phyloP scores from a whole-genome alignment of 1,140 invertebrate species.

The Capitella teleta region DNA sequence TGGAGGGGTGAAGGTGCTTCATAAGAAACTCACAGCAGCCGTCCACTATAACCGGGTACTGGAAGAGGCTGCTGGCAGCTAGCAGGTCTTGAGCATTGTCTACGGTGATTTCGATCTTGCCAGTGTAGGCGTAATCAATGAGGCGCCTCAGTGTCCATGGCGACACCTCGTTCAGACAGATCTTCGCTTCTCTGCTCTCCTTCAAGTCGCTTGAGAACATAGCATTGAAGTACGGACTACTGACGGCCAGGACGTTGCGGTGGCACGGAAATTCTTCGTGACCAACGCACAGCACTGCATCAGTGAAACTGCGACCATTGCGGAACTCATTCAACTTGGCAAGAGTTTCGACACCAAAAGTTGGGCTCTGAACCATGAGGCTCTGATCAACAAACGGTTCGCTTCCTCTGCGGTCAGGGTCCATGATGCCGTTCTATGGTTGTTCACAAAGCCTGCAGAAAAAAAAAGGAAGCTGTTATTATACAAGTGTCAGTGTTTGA shows the following conservation, averaged over 20 bases:
- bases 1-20: conserved; percentile 38
- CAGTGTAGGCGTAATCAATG: conserved; percentile 41
- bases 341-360: conserved; percentile 27
- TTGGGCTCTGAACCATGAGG: conserved; percentile 20
- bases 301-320: conserved; percentile 27
- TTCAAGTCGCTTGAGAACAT: conserved; percentile 44
- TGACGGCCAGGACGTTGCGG: conserved; percentile 38
- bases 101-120: conserved; percentile 36
- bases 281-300: conserved; percentile 34
- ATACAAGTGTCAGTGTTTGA: no score
- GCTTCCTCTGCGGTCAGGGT: conserved; percentile 15
- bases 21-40: conserved; percentile 37
- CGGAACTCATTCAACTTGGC: conserved; percentile 28
- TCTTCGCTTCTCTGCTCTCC: conserved; percentile 35
- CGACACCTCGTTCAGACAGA: conserved; percentile 36
- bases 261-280: conserved; percentile 42
- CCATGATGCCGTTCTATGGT: no score
- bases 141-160: conserved; percentile 40
- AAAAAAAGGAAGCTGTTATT: no score
- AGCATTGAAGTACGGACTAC: conserved; percentile 44
- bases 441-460: no score
- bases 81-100: conserved; percentile 42
- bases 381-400: conserved; percentile 14
- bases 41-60: conserved; percentile 41
- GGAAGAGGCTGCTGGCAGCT: conserved; percentile 39